Conservation (phyloP, 35 echinoderm and acorn worm genomes). For the Nesometra sesokonis region DNA sequence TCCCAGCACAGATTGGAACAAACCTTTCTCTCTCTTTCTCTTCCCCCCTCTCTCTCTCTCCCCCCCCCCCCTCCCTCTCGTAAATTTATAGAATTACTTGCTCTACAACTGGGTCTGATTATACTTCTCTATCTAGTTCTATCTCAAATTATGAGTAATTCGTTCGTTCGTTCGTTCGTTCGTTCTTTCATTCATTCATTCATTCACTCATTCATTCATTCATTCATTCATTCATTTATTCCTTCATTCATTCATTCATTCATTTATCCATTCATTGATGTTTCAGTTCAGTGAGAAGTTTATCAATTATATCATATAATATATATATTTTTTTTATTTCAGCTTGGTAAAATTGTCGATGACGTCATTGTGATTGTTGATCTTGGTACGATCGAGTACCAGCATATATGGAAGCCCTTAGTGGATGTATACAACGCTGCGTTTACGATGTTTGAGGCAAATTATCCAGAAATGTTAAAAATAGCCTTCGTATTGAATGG, state of each 20-base stretch:
- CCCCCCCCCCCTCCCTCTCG: no score
- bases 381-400: constrained; percentile 30
- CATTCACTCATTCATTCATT: no score
- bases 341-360: constrained; percentile 27
- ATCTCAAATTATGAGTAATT: neutral
- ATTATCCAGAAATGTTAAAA: constrained; percentile 61
- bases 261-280: neutral
- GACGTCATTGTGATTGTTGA: constrained; percentile 45
- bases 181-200: neutral
- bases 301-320: neutral
- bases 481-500: constrained; percentile 56
- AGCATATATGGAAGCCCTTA: constrained; percentile 61
- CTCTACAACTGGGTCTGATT: no score
- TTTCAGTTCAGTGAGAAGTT: neutral
- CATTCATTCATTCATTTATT: no score
- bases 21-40: no score
- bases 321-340: constrained; percentile 6
- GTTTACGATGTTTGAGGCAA: constrained; percentile 52
- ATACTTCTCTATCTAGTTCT: no score
- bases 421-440: constrained; percentile 33
- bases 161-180: no score
- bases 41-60: no score
- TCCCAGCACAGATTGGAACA: no score
- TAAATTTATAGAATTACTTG: no score
- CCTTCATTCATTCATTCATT: no score